Evolutionary conservation across 2,113 vertebrate species (phyloP).

Genomic region (Prietella phreatophila): DNA sequence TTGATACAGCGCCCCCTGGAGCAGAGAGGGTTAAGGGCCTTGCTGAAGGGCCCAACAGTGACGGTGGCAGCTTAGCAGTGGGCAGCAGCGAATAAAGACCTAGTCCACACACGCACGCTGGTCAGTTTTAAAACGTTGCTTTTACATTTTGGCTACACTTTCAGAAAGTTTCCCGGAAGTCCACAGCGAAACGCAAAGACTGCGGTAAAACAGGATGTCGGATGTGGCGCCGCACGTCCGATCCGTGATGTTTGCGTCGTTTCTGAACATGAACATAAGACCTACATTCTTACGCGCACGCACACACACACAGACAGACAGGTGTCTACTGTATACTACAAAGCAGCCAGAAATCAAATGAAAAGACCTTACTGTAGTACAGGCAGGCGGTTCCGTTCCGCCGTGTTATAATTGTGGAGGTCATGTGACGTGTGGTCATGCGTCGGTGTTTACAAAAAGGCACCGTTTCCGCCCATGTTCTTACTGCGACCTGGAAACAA

Average conservation of each 20-base stretch:
- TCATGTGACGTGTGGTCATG: background rate
- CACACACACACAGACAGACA: background rate
- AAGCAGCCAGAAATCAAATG: background rate
- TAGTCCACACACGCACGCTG: too few relatives aligned
- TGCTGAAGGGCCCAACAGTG: too few relatives aligned
- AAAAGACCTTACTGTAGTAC: background rate
- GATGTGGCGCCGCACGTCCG: background rate
- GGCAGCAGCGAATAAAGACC: too few relatives aligned
- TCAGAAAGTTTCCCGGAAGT: background rate
- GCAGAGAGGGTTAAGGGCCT: too few relatives aligned
- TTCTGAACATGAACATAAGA: background rate
- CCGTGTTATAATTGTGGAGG: background rate
- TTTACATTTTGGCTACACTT: background rate
- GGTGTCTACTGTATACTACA: background rate
- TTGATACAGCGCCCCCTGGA: too few relatives aligned
- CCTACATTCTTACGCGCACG: too few relatives aligned
- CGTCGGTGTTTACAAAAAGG: background rate
- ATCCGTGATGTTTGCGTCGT: background rate
- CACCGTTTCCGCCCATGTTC: background rate
- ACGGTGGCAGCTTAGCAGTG: too few relatives aligned
- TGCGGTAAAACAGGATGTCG: background rate
- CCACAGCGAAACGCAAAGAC: background rate
- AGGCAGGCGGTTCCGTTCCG: background rate
- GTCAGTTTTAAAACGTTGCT: too few relatives aligned
- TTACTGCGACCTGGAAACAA: background rate